A percentile compares a stretch with the other conserved stretches of the same genome.
Conservation (phyloP, 2,113 vertebrate species). For the Hippocampus barbouri region DNA sequence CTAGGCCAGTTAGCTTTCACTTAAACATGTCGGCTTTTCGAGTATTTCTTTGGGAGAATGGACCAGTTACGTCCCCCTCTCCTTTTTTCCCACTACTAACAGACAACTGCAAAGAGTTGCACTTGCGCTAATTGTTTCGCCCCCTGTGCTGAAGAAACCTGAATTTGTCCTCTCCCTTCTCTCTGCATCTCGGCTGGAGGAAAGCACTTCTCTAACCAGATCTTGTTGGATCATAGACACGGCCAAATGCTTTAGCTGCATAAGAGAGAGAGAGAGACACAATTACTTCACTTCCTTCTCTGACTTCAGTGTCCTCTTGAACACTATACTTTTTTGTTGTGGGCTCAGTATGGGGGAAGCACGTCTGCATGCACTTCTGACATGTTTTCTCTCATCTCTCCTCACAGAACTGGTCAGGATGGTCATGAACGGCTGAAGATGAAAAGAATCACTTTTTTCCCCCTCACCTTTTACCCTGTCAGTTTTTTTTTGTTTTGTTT, state of each 20-base stretch:
- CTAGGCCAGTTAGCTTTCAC: neutral
- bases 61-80: constrained; percentile 39
- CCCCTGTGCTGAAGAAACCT: constrained; percentile 56
- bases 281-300: constrained; percentile 48
- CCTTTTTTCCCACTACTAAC: constrained; percentile 45
- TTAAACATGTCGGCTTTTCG: neutral
- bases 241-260: constrained; percentile 61
- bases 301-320: constrained; percentile 10
- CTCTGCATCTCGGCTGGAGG: constrained; percentile 57
- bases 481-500: constrained; percentile 28
- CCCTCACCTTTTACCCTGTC: constrained; percentile 22
- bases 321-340: constrained; percentile 25
- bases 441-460: constrained; percentile 23
- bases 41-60: constrained; percentile 36
- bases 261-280: constrained; percentile 52
- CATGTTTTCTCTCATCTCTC: constrained; percentile 29
- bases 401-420: constrained; percentile 74
- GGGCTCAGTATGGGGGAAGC: constrained; percentile 25
- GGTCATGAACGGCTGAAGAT: constrained; percentile 77
- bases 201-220: constrained; percentile 68
- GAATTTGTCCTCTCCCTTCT: constrained; percentile 41
- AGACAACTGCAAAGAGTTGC: constrained; percentile 52
- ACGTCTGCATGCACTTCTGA: constrained; percentile 28
- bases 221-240: constrained; percentile 62
- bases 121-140: constrained; percentile 53